These are phyloP conservation scores for Agelastica alni DNA, from an alignment of 2,888 invertebrate genomes.

Conservation along the genomic window DNA sequence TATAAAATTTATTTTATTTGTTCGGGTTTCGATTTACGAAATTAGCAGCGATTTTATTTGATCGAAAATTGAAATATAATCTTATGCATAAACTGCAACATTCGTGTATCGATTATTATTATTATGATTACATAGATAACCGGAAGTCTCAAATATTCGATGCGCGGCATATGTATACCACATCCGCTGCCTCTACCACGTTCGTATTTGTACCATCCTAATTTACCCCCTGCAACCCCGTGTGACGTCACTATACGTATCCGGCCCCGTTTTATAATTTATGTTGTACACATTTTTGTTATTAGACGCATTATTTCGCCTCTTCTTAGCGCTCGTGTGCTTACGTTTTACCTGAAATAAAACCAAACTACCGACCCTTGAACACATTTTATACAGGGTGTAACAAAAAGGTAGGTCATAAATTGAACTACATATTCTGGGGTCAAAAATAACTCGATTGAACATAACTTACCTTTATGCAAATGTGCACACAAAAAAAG, in stretches of 20 bases:
- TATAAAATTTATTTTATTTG: too few species aligned
- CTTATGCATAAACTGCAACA: too few species aligned
- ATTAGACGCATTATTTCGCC: slow-evolving; percentile 32
- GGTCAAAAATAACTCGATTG: too few species aligned
- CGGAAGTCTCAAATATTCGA: slow-evolving; percentile 50
- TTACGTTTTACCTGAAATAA: slow-evolving; percentile 2
- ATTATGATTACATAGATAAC: slow-evolving; percentile 52
- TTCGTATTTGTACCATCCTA: slow-evolving; percentile 32
- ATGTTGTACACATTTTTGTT: slow-evolving; percentile 40
- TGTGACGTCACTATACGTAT: slow-evolving; percentile 38
- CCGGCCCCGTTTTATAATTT: slow-evolving; percentile 40
- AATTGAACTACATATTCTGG: too few species aligned
- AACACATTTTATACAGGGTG: too few species aligned
- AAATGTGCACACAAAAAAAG: too few species aligned
- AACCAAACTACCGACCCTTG: too few species aligned
- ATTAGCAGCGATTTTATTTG: too few species aligned
- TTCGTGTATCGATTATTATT: slow-evolving; percentile 19
- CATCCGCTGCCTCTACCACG: slow-evolving; percentile 47
- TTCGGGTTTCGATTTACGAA: too few species aligned
- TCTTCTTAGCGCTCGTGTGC: slow-evolving; percentile 5
- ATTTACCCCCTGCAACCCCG: slow-evolving; percentile 42
- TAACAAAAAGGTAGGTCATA: too few species aligned
- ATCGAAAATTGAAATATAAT: too few species aligned
- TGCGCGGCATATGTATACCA: slow-evolving; percentile 54
- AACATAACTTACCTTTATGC: too few species aligned